These are phyloP conservation scores for Gryllus longicercus DNA, from an alignment of 2,888 invertebrate species.

Conservation along the genomic window DNA sequence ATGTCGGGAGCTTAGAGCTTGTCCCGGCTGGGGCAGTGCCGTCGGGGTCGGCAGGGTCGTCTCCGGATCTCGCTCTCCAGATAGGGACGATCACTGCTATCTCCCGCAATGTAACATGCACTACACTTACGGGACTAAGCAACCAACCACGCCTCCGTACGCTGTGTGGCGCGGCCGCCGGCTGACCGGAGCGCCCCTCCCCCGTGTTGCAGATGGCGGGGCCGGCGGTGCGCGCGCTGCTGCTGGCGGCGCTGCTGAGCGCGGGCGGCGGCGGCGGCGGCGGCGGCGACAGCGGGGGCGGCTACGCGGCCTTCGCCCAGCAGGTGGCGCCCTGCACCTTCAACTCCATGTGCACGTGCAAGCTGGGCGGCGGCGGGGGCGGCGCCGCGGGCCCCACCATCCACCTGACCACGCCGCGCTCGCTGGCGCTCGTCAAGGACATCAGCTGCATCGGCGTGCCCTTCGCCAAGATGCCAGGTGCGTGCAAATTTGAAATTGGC, in stretches of 20 bases:
- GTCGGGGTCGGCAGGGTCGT: too few species aligned
- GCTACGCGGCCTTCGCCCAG: slow-evolving; percentile 19
- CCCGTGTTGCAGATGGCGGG: neutral
- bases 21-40: too few species aligned
- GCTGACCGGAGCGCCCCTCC: too few species aligned
- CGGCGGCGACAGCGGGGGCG: slow-evolving; percentile 31
- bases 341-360: slow-evolving; percentile 69
- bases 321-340: slow-evolving; percentile 56
- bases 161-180: too few species aligned
- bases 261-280: neutral
- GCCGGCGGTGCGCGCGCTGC: neutral
- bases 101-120: too few species aligned
- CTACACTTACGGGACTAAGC: too few species aligned
- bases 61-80: too few species aligned
- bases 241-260: neutral
- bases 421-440: slow-evolving; percentile 50
- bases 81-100: accelerated
- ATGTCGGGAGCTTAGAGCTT: too few species aligned
- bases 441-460: slow-evolving; percentile 69
- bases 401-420: slow-evolving; percentile 43
- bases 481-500: too few species aligned
- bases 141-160: too few species aligned
- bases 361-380: slow-evolving; percentile 41
- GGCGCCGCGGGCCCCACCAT: slow-evolving; percentile 19
- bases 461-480: slow-evolving; percentile 68